Conservation (phyloP, 2,113 vertebrate species). For the Prionailurus bengalensis region DNA sequence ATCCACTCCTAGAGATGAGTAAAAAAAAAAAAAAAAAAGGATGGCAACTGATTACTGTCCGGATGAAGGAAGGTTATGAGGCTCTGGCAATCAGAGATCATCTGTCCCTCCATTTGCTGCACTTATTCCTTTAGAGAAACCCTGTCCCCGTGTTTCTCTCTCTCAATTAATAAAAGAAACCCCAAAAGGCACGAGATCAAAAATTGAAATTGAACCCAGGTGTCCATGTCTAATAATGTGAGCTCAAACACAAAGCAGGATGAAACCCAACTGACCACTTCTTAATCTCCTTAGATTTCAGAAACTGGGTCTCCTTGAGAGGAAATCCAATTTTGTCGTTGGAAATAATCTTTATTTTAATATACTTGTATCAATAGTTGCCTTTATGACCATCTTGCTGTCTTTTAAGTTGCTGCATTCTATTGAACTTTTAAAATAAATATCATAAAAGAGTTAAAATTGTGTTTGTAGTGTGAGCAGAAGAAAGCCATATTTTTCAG, state of each 20-base stretch:
- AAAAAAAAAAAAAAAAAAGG: not conserved
- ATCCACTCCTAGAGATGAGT: not conserved
- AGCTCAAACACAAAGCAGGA: not conserved
- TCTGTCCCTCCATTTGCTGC: not conserved
- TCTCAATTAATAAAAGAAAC: slow-evolving; percentile 35
- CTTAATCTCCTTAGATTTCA: not conserved
- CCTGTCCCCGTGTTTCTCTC: not conserved
- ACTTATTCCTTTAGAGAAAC: not conserved
- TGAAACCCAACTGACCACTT: not conserved
- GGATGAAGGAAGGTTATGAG: not conserved
- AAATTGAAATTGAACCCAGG: not conserved
- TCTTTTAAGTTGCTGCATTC: slow-evolving; percentile 26
- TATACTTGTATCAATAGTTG: not conserved
- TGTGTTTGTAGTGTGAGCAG: slow-evolving; percentile 26
- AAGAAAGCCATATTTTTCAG: not conserved
- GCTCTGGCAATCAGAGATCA: not conserved
- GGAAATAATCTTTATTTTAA: slow-evolving; percentile 20
- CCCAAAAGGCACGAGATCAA: not conserved
- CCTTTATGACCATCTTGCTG: not conserved
- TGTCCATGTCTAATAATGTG: not conserved
- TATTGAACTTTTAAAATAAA: slow-evolving; percentile 32
- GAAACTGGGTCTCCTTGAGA: not conserved
- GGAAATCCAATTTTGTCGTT: not conserved
- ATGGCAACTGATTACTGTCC: not conserved
- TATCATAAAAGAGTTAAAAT: not conserved